Evolutionary conservation across 2,797 vertebrate species (phyloP).

Genomic region (Florisuga fusca): DNA sequence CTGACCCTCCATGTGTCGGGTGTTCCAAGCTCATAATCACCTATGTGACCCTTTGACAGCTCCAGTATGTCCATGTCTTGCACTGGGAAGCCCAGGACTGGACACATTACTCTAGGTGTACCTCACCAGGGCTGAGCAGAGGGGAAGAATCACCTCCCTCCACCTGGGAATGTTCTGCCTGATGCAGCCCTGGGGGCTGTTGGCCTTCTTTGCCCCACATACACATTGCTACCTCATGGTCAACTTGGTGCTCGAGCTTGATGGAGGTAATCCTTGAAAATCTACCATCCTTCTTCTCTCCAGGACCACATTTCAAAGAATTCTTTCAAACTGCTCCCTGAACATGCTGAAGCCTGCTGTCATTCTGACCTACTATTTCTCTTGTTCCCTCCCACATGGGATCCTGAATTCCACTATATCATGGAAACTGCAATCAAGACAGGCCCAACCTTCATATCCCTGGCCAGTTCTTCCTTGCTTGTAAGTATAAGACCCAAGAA

Average conservation of each 20-base stretch:
- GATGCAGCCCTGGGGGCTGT: not conserved
- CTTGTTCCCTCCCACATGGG: not conserved
- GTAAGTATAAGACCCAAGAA: not conserved
- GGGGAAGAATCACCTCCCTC: not conserved
- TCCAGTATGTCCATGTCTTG: not conserved
- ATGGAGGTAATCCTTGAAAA: not conserved
- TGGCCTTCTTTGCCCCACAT: not conserved
- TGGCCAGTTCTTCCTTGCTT: not conserved
- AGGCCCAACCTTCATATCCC: not conserved
- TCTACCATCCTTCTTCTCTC: not conserved
- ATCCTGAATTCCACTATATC: not conserved
- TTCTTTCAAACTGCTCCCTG: not conserved
- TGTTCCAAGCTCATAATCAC: not conserved
- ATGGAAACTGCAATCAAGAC: not conserved
- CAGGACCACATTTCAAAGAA: not conserved
- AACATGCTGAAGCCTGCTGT: not conserved
- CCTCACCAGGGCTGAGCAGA: not conserved
- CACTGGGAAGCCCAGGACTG: not conserved
- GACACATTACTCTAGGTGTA: not conserved
- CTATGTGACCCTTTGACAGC: too few relatives aligned
- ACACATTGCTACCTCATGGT: not conserved
- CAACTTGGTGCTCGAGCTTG: not conserved
- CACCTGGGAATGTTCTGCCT: not conserved
- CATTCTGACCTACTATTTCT: not conserved
- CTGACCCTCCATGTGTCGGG: fast-evolving